A percentile compares a stretch with the other conserved stretches of the same genome.
phyloP scores from a whole-genome alignment of 2,797 vertebrate genomes.

The Danio jaintianensis region DNA sequence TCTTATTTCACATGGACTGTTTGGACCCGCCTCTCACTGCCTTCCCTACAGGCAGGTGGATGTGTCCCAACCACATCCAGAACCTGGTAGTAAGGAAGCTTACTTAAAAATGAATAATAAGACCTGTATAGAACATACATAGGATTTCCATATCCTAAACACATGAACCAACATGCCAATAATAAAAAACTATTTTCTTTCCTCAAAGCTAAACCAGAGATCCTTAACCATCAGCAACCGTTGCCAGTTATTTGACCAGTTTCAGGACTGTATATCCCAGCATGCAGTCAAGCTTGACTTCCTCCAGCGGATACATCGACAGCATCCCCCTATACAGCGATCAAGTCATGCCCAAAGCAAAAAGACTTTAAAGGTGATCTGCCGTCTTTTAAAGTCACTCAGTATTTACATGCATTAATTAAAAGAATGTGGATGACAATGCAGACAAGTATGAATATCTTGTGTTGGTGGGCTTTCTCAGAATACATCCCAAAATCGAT shows the following conservation, averaged over 20 bases:
- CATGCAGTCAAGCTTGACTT: conserved; percentile 90
- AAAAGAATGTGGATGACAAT: too few relatives aligned
- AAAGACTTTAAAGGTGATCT: conserved; percentile 88
- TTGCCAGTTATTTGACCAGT: conserved; percentile 90
- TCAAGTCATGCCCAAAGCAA: conserved; percentile 83
- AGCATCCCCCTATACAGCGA: conserved; percentile 82
- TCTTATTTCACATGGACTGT: conserved; percentile 99
- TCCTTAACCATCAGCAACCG: conserved; percentile 88
- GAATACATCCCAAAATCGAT: too few relatives aligned
- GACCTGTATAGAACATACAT: not conserved
- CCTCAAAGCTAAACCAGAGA: conserved; percentile 86
- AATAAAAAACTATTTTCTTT: not conserved
- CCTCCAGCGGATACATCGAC: conserved; percentile 86
- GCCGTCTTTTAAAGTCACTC: not conserved
- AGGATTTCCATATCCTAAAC: not conserved
- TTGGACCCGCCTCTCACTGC: conserved; percentile 97
- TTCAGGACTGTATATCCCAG: conserved; percentile 89
- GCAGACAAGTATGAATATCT: not conserved
- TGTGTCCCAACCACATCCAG: conserved; percentile 98
- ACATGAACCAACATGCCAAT: not conserved
- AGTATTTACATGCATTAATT: too few relatives aligned
- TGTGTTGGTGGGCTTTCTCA: not conserved
- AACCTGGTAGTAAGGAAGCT: conserved; percentile 88
- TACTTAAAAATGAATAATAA: conserved; percentile 1
- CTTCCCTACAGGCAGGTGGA: conserved; percentile 96